These are phyloP conservation scores for Rhinolophus ferrumequinum DNA, from an alignment of 2,113 vertebrate species.

Conservation along the genomic window DNA sequence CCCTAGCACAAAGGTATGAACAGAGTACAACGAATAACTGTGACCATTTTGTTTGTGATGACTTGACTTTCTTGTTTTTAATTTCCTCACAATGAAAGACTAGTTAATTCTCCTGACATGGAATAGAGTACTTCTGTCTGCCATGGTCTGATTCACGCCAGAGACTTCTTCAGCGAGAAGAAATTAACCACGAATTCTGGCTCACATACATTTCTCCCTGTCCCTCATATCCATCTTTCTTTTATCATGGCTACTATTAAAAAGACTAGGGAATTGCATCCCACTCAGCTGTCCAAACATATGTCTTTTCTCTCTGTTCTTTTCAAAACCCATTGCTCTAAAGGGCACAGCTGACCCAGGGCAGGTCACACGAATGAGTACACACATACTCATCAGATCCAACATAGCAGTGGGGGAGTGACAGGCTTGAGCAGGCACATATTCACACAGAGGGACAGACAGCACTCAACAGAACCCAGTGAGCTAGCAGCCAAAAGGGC, in stretches of 20 bases:
- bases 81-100: constrained; percentile 63
- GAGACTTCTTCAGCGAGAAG: constrained; percentile 37
- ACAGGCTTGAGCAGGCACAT: neutral
- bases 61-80: neutral
- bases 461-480: neutral
- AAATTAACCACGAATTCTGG: constrained; percentile 45
- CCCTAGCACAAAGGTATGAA: constrained; percentile 40
- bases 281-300: neutral
- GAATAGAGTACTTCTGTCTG: constrained; percentile 64
- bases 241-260: constrained; percentile 49
- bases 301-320: neutral
- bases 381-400: neutral
- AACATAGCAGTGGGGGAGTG: neutral
- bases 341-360: neutral
- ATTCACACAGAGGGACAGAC: neutral
- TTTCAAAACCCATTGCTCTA: neutral
- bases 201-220: neutral
- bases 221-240: constrained; percentile 36
- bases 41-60: constrained; percentile 62
- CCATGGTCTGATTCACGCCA: constrained; percentile 65
- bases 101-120: constrained; percentile 71
- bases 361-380: neutral
- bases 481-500: neutral
- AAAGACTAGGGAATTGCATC: constrained; percentile 48
- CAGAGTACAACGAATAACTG: constrained; percentile 32